Base-by-base conservation (phyloP, 1,140 invertebrate genomes). In the Ceratoteleas bidentatus region DNA sequence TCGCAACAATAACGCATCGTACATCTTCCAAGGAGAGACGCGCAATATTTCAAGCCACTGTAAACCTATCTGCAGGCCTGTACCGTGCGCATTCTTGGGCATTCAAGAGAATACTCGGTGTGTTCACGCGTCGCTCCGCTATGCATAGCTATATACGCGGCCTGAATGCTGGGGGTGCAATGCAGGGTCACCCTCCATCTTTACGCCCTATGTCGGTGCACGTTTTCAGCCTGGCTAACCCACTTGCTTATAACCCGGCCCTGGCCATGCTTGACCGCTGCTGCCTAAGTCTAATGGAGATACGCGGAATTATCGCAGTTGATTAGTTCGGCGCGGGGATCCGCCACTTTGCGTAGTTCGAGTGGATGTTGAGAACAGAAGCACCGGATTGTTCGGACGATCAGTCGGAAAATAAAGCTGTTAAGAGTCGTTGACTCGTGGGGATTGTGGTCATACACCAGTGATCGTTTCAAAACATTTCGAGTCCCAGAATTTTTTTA, bases 1-100 rank as follows among this genome's bases (percentile, higher is more conserved):
- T 89, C 85, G 85, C 87, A 90, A 89, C 88, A 89, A 89, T 89
- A 89, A 89, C 85, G 86, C 87, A 87, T 89, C 89, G 85, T 89
- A 88, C 85, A 89, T 89, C 87, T 90, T 89, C 84, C 74, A 85
- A 85, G 87, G 82, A 87, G 83, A 84, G 85, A 89, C 87, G 88
- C 85, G 88, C 87, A 88, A 90, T 89, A 89, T 90, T 89, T 90
- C 88, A 90, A 88, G 82, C 87, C 69, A 87, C 86, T 88, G 74
- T 85, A 84, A 72, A 84, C 68, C 78, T 81, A 84, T 79, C 76
- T 81, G 49, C 65, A 69, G 62, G 70, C 78, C 68, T 68, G 65
- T 49, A 73, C 54, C 50, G 53, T 36, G 72, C 72, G 47, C 80
- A 85, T 80, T 82, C 76, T 72, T 77, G 69, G 45, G 66, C 45